These are phyloP conservation scores for Chelonus formosanus DNA, from an alignment of 2,888 invertebrate genomes.

Conservation along the genomic window DNA sequence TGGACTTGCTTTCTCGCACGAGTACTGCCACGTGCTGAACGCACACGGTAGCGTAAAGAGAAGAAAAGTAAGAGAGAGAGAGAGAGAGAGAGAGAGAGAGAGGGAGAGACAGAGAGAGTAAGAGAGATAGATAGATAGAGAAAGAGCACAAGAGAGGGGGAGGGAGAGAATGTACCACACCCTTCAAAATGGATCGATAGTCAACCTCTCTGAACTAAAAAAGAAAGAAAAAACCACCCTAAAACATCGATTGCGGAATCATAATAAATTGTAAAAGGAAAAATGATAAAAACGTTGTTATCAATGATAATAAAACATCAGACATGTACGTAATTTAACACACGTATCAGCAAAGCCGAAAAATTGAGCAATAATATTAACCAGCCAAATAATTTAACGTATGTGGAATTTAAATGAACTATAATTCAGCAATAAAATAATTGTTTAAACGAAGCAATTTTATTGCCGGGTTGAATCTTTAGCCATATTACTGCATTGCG, in stretches of 20 bases:
- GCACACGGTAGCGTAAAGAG: conserved; percentile 2
- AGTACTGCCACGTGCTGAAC: conserved; percentile 21
- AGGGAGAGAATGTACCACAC: conserved; percentile 35
- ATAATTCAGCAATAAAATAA: too few relatives aligned
- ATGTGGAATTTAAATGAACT: too few relatives aligned
- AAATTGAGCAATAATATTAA: too few relatives aligned
- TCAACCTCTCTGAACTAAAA: conserved; percentile 16
- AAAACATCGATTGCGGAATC: conserved; percentile 4
- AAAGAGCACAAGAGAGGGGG: conserved; percentile 29
- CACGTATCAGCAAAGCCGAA: too few relatives aligned
- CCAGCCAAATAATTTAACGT: too few relatives aligned
- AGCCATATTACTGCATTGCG: too few relatives aligned
- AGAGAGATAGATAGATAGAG: conserved; percentile 32
- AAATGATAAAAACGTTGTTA: not conserved
- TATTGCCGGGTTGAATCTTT: too few relatives aligned
- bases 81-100: conserved; percentile 29
- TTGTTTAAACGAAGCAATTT: too few relatives aligned
- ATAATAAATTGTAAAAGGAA: conserved; percentile 1
- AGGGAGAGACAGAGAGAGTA: conserved; percentile 26
- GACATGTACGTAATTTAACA: too few relatives aligned
- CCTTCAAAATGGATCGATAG: conserved; percentile 49
- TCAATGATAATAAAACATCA: too few relatives aligned
- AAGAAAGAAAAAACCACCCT: not conserved
- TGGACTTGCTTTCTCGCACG: conserved; percentile 19
- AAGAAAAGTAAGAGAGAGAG: conserved; percentile 9